Evolutionary conservation across 2,888 invertebrate species (phyloP), one percentile per base, ranked within the genome.

Genomic region (Stenoptilia bipunctidactyla): DNA sequence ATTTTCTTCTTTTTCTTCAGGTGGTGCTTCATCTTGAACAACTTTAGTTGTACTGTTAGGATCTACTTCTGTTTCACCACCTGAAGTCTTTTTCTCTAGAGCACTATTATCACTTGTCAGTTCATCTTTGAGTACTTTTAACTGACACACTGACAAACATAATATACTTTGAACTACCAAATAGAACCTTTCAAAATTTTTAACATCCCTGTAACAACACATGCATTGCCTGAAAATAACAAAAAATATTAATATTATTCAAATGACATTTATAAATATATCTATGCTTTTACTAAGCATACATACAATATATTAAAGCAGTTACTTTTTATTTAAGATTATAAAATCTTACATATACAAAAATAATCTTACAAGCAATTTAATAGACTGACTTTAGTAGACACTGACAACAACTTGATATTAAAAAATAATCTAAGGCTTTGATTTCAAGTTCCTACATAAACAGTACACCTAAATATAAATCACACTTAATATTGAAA

Each of bases 181-280:
- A 71, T 94, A 94, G 70, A 96, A 93, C 52, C 94, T 88, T 66
- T 96, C 96, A 76, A 94, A 92, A 75, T 96, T 96, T 74, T 95
- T 95, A 42, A 90, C 89, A 80, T 96, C 96, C 55, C 96, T 89
- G 74, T 94, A 96, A 75, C 95, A 93, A 76, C 97, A 97, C 91
- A 96, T 94, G 67, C 97, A 97, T 85, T 97, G 96, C 67, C 95
- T 94, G 72, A 44, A 88, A 85, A 36, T 48, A 47, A 63, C 46
- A 50, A 51, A 42, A 49, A 37, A 43, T 46, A 36, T 4, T 27
- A 40, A 39, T 10, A 20, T 5, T 20, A 20, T n/a, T n/a, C n/a
- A n/a, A n/a, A n/a, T n/a, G n/a, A n/a, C n/a, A n/a, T n/a, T n/a
- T n/a, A n/a, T n/a, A n/a, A n/a, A n/a, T n/a, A n/a, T n/a, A n/a